Evolutionary conservation across 2,888 invertebrate species (phyloP).

Genomic region (Spisula solida): DNA sequence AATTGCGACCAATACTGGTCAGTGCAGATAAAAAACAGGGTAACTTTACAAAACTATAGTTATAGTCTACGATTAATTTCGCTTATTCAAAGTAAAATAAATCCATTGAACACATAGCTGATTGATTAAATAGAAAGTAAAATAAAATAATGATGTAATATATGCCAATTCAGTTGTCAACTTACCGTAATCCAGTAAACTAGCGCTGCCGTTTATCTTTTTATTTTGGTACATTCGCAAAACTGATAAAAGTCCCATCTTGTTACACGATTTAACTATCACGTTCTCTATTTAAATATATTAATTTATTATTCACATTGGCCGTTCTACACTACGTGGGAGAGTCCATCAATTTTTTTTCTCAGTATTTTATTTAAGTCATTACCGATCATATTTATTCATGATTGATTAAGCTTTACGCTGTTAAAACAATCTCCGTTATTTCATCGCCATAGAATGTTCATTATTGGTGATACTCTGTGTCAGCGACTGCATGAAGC

Average conservation of each 20-base stretch:
- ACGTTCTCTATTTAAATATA: background rate
- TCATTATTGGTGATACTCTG: background rate
- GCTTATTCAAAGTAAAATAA: no score
- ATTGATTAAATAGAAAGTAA: background rate
- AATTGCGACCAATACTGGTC: background rate
- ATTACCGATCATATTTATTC: background rate
- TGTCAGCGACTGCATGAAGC: background rate
- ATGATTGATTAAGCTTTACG: background rate
- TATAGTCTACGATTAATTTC: no score
- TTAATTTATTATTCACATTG: background rate
- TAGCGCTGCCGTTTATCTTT: background rate
- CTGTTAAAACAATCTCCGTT: background rate
- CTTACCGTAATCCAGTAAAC: background rate
- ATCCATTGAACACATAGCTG: no score
- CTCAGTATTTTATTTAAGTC: background rate
- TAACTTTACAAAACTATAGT: no score
- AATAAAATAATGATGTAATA: background rate
- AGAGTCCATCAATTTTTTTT: background rate
- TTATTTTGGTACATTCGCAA: slow-evolving; percentile 1
- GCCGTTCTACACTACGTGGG: background rate
- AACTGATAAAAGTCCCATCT: slow-evolving; percentile 6
- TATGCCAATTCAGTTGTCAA: background rate
- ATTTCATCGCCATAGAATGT: background rate
- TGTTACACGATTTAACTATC: background rate
- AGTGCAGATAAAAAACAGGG: background rate